These are phyloP conservation scores for Hippocampus guttulatus DNA, from an alignment of 2,113 vertebrate genomes.

Conservation along the genomic window DNA sequence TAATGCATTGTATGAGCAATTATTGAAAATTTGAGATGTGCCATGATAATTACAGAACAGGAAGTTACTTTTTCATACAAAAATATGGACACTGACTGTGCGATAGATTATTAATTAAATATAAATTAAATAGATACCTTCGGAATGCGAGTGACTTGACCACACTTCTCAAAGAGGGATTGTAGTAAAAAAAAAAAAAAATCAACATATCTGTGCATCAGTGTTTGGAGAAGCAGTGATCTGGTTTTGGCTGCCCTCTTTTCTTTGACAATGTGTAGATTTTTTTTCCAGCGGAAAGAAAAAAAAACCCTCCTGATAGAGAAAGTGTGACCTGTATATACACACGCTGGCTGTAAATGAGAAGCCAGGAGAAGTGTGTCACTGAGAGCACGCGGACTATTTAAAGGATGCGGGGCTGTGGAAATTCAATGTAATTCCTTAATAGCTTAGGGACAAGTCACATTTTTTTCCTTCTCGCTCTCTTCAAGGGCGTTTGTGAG, in stretches of 20 bases:
- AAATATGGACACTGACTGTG: background rate
- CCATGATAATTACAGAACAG: background rate
- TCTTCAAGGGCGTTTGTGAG: conserved; percentile 40
- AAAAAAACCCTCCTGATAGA: conserved; percentile 38
- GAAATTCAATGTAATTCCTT: conserved; percentile 58
- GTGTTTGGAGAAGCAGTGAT: conserved; percentile 15
- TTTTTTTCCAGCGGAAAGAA: conserved; percentile 25
- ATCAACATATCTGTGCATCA: conserved; percentile 4
- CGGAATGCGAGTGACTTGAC: background rate
- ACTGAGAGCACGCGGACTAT: conserved; percentile 57
- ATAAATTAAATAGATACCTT: background rate
- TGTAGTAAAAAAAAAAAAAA: background rate
- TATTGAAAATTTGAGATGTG: background rate
- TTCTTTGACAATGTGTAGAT: conserved; percentile 23
- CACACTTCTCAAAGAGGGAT: conserved; percentile 1
- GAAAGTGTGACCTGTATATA: conserved; percentile 34
- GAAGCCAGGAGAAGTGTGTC: conserved; percentile 38
- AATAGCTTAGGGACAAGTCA: conserved; percentile 53
- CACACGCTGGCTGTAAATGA: conserved; percentile 18
- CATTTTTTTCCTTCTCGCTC: conserved; percentile 41
- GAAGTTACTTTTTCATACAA: background rate
- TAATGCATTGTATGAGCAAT: too few relatives aligned
- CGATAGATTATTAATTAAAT: background rate
- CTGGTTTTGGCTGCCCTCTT: conserved; percentile 27
- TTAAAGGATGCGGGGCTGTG: conserved; percentile 51